Conservation (phyloP, 1,140 invertebrate species). For the Oncopeltus fasciatus region DNA sequence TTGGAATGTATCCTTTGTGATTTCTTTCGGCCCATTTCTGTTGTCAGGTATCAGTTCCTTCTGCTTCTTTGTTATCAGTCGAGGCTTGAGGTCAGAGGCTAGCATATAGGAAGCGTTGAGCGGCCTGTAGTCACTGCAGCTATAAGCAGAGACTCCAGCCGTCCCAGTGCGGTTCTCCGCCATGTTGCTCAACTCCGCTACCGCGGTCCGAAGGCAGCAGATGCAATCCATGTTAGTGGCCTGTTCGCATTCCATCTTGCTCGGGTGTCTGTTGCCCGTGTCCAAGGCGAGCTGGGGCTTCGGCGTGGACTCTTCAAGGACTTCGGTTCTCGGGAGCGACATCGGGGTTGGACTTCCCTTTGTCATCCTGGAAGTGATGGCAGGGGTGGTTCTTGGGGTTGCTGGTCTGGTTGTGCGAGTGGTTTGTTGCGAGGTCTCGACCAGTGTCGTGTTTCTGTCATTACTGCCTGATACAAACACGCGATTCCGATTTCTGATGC, state of each 20-base stretch:
- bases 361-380: neutral
- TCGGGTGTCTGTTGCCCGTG: neutral
- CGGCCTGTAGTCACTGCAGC: neutral
- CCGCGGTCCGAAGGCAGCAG: neutral
- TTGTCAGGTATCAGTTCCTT: conserved; percentile 3
- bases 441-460: neutral
- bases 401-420: neutral
- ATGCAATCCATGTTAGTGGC: neutral
- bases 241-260: neutral
- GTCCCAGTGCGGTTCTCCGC: neutral
- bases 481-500: too few species aligned
- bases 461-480: neutral
- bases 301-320: neutral
- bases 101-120: neutral
- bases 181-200: neutral
- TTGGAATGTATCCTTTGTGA: neutral
- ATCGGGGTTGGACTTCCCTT: neutral
- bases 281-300: neutral
- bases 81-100: conserved; percentile 5
- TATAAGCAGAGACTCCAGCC: neutral
- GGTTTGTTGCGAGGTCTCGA: neutral
- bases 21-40: conserved; percentile 11
- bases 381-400: neutral
- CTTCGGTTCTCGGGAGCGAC: neutral
- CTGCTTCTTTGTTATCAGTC: conserved; percentile 7